A percentile compares a stretch with the other conserved stretches of the same genome.
Conservation (phyloP, 2,888 invertebrate species). For the Ennomos quercinarius region DNA sequence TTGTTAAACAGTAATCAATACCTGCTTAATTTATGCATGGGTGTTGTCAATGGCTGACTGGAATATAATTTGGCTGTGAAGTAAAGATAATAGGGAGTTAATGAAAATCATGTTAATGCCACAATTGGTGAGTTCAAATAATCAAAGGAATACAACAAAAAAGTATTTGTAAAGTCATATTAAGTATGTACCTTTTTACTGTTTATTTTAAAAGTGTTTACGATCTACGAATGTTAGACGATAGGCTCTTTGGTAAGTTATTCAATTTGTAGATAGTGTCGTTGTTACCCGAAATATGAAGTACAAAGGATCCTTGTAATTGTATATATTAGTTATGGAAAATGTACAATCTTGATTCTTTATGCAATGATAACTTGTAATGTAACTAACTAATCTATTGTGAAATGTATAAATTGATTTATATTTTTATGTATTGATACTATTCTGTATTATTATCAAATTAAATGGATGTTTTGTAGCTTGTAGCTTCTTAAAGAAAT, state of each 20-base stretch:
- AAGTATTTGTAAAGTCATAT: conserved; percentile 15
- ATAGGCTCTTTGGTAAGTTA: conserved; percentile 29
- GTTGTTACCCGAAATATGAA: conserved; percentile 46
- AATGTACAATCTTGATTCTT: conserved; percentile 36
- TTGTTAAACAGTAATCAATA: neutral
- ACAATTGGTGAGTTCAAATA: conserved; percentile 14
- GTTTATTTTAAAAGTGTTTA: conserved; percentile 31
- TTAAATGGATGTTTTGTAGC: neutral
- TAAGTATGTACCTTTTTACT: conserved; percentile 16
- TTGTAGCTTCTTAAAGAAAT: too few species aligned
- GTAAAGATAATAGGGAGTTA: neutral
- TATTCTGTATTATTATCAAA: conserved; percentile 1
- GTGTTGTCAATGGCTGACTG: neutral
- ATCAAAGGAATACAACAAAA: conserved; percentile 6
- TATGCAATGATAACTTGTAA: conserved; percentile 28
- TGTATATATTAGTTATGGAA: conserved; percentile 44
- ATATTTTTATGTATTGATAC: conserved; percentile 18
- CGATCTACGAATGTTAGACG: conserved; percentile 26
- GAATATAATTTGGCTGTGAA: conserved; percentile 17
- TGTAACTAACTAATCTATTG: conserved; percentile 24
- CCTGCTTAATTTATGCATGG: neutral
- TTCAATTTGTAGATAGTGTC: conserved; percentile 39
- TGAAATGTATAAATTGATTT: conserved; percentile 28
- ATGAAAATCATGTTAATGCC: conserved; percentile 8
- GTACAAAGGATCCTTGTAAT: conserved; percentile 52